Evolutionary conservation across 1,140 invertebrate species (phyloP).

Genomic region (Pseudachorutes palmiensis): DNA sequence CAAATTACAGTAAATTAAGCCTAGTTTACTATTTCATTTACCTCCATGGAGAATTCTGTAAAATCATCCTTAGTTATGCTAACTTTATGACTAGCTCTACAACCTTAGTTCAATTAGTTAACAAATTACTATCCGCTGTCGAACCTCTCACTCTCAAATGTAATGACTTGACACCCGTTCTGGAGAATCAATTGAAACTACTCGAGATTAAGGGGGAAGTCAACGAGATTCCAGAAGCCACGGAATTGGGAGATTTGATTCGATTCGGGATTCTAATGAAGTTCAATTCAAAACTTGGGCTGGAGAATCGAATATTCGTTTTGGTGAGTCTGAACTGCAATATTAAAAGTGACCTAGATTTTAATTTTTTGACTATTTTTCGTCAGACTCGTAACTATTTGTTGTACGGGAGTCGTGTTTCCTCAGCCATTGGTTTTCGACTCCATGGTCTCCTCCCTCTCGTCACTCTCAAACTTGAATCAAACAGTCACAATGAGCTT

Average conservation of each 20-base stretch:
- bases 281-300: constrained; percentile 27
- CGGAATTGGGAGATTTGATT: constrained; percentile 7
- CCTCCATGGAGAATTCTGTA: constrained; percentile 1
- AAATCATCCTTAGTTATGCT: constrained; percentile 4
- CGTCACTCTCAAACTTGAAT: constrained; percentile 2
- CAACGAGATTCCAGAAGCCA: not conserved
- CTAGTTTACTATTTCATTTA: constrained; percentile 6
- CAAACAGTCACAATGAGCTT: not conserved
- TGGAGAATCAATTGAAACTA: constrained; percentile 2
- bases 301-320: constrained; percentile 36
- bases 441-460: constrained; percentile 27
- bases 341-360: constrained; percentile 6
- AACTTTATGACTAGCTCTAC: not conserved
- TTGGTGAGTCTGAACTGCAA: constrained; percentile 26
- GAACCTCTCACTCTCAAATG: not conserved
- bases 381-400: constrained; percentile 28
- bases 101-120: not conserved
- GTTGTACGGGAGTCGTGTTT: constrained; percentile 30
- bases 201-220: not conserved
- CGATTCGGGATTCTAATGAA: constrained; percentile 32
- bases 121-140: not conserved
- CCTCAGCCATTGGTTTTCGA: constrained; percentile 29
- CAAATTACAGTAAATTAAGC: not conserved
- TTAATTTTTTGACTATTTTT: not conserved
- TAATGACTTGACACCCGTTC: constrained; percentile 1